phyloP scores from a whole-genome alignment of 2,113 vertebrate genomes.

The Gavia stellata region DNA sequence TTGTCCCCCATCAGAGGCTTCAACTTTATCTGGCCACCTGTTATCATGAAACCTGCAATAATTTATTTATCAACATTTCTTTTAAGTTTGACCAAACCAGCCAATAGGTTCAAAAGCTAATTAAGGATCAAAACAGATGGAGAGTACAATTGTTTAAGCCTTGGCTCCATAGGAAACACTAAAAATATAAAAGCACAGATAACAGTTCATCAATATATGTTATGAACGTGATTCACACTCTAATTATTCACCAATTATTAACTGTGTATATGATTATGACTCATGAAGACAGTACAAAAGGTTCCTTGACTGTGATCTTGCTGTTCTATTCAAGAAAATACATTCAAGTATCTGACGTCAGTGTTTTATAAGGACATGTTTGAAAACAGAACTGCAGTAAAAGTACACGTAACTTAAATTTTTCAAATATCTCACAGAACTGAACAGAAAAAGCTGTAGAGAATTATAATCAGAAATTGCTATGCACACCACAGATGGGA shows the following conservation, averaged over 20 bases:
- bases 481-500: background rate
- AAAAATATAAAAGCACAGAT: background rate
- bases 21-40: background rate
- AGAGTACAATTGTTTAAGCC: background rate
- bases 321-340: background rate
- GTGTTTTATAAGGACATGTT: background rate
- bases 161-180: background rate
- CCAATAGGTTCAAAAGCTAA: background rate
- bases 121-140: background rate
- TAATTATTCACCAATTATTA: background rate
- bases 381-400: background rate
- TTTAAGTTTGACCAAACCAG: background rate
- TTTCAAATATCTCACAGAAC: background rate
- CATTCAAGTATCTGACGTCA: background rate
- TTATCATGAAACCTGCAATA: background rate
- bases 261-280: conserved; percentile 1
- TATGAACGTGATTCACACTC: conserved; percentile 5
- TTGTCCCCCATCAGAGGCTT: background rate
- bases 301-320: background rate
- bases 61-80: background rate
- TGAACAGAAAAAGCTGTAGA: background rate
- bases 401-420: background rate
- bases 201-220: background rate
- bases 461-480: background rate
- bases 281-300: conserved; percentile 18